These are phyloP conservation scores for Gymnopithys bicolor DNA, from an alignment of 2,797 vertebrate species.

Conservation along the genomic window DNA sequence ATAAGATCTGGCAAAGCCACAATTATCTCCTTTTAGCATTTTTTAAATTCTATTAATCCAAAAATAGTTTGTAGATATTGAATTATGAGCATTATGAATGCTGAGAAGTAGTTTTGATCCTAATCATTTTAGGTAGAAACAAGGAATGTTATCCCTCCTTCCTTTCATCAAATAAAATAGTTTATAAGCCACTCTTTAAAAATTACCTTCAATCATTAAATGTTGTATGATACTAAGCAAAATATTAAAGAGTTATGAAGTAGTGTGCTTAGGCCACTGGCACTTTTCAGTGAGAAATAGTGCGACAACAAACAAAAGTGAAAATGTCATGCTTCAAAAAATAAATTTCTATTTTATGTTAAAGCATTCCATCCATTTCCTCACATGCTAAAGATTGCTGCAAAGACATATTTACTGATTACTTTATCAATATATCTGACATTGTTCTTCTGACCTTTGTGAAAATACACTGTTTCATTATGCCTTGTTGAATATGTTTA, in stretches of 20 bases:
- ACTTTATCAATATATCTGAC: background rate
- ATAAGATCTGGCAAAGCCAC: conserved; percentile 8
- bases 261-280: background rate
- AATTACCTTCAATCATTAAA: background rate
- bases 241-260: background rate
- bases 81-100: background rate
- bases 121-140: background rate
- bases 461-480: background rate
- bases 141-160: background rate
- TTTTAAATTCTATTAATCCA: background rate
- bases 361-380: background rate
- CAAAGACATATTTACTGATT: background rate
- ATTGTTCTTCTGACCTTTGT: background rate
- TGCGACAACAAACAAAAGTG: background rate
- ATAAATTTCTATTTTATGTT: background rate
- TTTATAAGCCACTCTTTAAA: background rate
- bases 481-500: background rate
- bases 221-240: background rate
- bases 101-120: conserved; percentile 16
- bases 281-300: background rate
- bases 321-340: background rate
- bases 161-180: background rate
- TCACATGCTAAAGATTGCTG: background rate
- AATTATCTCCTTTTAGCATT: conserved; percentile 9
- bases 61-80: conserved; percentile 10